Base-by-base conservation (phyloP, 2,113 vertebrate species). In the Phrynosoma blainvillii region DNA sequence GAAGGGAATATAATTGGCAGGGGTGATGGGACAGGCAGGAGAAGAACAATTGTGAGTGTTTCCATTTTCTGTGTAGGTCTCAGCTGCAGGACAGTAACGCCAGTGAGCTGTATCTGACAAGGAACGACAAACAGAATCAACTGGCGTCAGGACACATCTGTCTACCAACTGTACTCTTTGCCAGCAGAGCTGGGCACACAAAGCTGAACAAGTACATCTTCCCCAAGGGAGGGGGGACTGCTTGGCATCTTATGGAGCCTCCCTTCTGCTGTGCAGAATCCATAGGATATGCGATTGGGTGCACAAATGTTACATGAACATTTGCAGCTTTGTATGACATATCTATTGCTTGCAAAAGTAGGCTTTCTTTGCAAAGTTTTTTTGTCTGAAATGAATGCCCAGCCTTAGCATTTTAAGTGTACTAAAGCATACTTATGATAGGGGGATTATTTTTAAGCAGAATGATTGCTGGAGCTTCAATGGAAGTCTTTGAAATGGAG, bases 391-490 rank as follows among this genome's bases (percentile, higher is more conserved):
- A 76, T 66, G 0, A 85, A 84, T 59, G 71, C 0, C 2, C 13
- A 40, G 54, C 47, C 4, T 0, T 9, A 12, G 1, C 0, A n/a
- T 74, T 70, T 0, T 0, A 0, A 10, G 21, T 11, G 66, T 85
- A 0, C 74, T 2, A 36, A 54, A 59, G n/a, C 9, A 70, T 20
- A 7, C n/a, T 40, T n/a, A 54, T 20, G 47, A 40, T 20, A 77
- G 42, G 13, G 7, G 42, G 62, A 21, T 32, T 54, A 68, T 68
- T 82, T 83, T 10, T 7, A 86, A 78, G 10, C 32, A 76, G 23
- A 40, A 62, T 30, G 56, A 82, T 9, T 65, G 16, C 36, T 47
- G 14, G 54, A 16, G 27, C 52, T 52, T 76, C 12, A 18, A 20
- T 9, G 21, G 66, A 87, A 74, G 47, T 62, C 30, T n/a, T 59